Evolutionary conservation across 2,113 vertebrate genomes (phyloP), one percentile per base, ranked within the genome.

Genomic region (Rynchops niger): DNA sequence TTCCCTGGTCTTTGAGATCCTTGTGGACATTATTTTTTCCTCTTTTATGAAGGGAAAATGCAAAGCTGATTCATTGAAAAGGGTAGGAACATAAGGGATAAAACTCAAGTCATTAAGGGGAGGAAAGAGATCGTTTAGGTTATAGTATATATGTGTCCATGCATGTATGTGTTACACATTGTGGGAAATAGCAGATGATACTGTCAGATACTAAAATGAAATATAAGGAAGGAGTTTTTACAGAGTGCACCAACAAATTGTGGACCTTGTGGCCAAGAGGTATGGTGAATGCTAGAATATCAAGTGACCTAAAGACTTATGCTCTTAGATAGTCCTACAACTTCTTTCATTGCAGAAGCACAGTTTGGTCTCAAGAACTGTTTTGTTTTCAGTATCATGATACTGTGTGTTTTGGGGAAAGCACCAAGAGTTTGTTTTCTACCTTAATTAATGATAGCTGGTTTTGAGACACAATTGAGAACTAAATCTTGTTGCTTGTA

Each of bases 221-320:
- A 65, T 6, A 12, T 8, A 56, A 66, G 4, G 5, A 69, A 82
- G 21, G 2, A 15, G 17, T 30, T 70, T 88, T 69, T 66, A 43
- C 6, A 76, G 47, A 34, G 7, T 13, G 1, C 5, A 53, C 8
- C 15, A 67, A 29, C 13, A 63, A 52, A 72, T 29, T 29, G 34
- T 40, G 15, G 52, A 26, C 23, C 11, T 36, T 58, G n/a, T 34
- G 20, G 20, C 11, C 11, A 13, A 1, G 2, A 2, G 6, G 0
- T 59, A 9, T 56, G 30, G 6, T 12, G 10, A 69, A 50, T 36
- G 4, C 3, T 58, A 43, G 26, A 62, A 71, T 11, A 26, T 9
- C 14, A 67, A 20, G 3, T n/a, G 26, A 47, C 10, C 7, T 38
- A 53, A 38, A 3, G 9, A 32, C 26, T 62, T 47, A 27, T 17